These are phyloP conservation scores for Apamea anceps DNA, from an alignment of 2,888 invertebrate genomes.

Conservation along the genomic window DNA sequence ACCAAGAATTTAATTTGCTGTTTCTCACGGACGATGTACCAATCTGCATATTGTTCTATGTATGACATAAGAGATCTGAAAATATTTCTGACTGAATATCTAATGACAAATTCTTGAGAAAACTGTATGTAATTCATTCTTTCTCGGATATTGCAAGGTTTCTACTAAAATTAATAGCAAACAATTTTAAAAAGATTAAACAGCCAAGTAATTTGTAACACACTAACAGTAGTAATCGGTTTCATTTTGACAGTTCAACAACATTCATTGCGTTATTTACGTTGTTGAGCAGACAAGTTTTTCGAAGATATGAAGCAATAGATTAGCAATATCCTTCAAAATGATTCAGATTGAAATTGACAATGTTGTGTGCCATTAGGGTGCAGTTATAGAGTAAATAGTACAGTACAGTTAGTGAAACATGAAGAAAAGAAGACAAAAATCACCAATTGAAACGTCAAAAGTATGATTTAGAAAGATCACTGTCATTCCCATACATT, in stretches of 20 bases:
- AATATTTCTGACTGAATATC: neutral
- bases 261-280: neutral
- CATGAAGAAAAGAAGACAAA: neutral
- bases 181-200: neutral
- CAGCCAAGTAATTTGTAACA: neutral
- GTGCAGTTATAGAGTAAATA: neutral
- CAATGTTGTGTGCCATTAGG: too few species aligned
- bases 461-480: neutral
- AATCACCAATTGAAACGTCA: conserved; percentile 8
- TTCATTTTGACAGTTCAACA: neutral
- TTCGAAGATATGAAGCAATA: neutral
- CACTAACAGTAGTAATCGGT: neutral
- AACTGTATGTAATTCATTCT: neutral
- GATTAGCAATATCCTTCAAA: neutral
- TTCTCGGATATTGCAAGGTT: too few species aligned
- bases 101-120: neutral
- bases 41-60: conserved; percentile 12
- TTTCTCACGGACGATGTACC: conserved; percentile 36
- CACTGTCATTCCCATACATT: conserved; percentile 4
- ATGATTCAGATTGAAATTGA: too few species aligned
- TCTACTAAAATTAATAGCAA: neutral
- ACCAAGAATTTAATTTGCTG: conserved; percentile 15
- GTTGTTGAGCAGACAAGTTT: neutral
- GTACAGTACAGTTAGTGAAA: neutral
- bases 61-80: neutral